Conservation (phyloP, 2,888 invertebrate species). For the Eudemis profundana region DNA sequence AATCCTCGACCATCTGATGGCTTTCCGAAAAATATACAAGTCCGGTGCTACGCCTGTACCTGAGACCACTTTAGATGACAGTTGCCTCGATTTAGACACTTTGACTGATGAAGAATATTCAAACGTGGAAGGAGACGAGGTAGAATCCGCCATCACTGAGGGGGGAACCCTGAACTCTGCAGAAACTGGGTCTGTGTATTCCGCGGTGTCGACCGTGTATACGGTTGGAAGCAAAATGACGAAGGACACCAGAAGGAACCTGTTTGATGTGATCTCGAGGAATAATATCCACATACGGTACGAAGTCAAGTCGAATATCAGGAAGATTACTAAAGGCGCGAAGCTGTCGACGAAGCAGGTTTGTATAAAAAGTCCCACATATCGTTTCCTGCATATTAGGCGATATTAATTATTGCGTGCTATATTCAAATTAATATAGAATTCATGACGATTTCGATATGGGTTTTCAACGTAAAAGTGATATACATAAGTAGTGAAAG, state of each 20-base stretch:
- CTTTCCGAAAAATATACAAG: constrained; percentile 81
- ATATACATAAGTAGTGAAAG: too few species aligned
- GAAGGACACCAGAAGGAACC: constrained; percentile 73
- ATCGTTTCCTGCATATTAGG: too few species aligned
- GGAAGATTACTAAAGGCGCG: constrained; percentile 78
- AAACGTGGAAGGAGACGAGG: constrained; percentile 75
- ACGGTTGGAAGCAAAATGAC: constrained; percentile 68
- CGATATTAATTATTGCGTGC: too few species aligned
- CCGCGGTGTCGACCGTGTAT: constrained; percentile 73
- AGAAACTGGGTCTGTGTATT: constrained; percentile 76
- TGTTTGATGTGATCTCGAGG: constrained; percentile 77
- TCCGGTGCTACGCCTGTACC: constrained; percentile 62
- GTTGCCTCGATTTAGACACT: constrained; percentile 72
- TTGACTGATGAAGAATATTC: constrained; percentile 80
- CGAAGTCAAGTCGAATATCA: constrained; percentile 75
- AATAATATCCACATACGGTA: constrained; percentile 72
- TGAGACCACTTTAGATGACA: constrained; percentile 70
- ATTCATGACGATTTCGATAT: too few species aligned
- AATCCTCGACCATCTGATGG: constrained; percentile 82
- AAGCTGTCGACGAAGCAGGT: constrained; percentile 82
- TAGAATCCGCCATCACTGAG: constrained; percentile 73
- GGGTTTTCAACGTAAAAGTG: too few species aligned
- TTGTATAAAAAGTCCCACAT: constrained; percentile 16
- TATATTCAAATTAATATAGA: too few species aligned
- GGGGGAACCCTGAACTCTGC: constrained; percentile 74